Evolutionary conservation across 2,113 vertebrate species (phyloP).

Genomic region (Gopherus evgoodei): DNA sequence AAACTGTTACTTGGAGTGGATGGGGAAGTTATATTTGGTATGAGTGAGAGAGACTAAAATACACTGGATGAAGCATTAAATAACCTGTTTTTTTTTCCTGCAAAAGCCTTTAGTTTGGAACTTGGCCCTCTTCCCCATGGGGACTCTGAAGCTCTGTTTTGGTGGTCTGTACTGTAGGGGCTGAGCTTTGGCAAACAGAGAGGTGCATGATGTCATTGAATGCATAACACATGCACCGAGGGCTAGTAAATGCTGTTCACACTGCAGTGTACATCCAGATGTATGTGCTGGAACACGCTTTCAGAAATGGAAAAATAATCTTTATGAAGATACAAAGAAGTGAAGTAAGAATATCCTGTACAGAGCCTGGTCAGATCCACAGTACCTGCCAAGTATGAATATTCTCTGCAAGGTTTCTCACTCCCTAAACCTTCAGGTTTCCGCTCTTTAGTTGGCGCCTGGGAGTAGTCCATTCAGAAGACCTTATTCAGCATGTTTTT

Average conservation of each 20-base stretch:
- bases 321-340: slow-evolving; percentile 64
- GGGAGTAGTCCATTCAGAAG: slow-evolving; percentile 2
- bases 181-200: slow-evolving; percentile 67
- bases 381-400: slow-evolving; percentile 55
- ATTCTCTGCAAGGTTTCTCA: slow-evolving; percentile 20
- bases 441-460: slow-evolving; percentile 49
- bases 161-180: slow-evolving; percentile 78
- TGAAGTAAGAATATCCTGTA: slow-evolving; percentile 65
- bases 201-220: slow-evolving; percentile 78
- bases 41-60: slow-evolving; percentile 38
- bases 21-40: not conserved
- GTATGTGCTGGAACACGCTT: slow-evolving; percentile 57
- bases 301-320: slow-evolving; percentile 72
- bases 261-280: slow-evolving; percentile 63
- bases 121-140: slow-evolving; percentile 33
- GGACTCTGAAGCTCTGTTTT: slow-evolving; percentile 74
- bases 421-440: slow-evolving; percentile 45
- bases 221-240: slow-evolving; percentile 71
- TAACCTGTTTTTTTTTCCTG: slow-evolving; percentile 59
- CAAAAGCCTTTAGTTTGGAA: slow-evolving; percentile 63
- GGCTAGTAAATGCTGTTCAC: slow-evolving; percentile 67
- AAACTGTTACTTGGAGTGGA: not conserved
- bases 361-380: slow-evolving; percentile 59
- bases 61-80: slow-evolving; percentile 52
- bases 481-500: slow-evolving; percentile 61